These are phyloP conservation scores for Heliconius erato DNA, from an alignment of 2,888 invertebrate genomes.

Conservation along the genomic window DNA sequence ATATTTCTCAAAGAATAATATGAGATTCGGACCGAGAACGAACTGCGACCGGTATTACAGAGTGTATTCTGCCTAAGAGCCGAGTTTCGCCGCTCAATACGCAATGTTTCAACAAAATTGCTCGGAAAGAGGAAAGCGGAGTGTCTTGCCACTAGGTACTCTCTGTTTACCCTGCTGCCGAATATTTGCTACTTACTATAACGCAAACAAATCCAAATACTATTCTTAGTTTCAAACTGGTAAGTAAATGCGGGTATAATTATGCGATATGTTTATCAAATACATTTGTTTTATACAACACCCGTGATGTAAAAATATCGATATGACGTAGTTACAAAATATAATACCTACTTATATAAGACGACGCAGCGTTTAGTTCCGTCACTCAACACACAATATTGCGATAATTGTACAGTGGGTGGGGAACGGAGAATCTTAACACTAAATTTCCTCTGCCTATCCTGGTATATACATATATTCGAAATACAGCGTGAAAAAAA, in stretches of 20 bases:
- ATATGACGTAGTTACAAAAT: not conserved
- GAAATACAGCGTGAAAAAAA: not conserved
- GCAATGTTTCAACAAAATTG: too few species aligned
- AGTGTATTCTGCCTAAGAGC: too few species aligned
- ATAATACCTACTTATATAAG: not conserved
- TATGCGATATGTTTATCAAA: conserved; percentile 24
- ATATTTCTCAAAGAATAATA: too few species aligned
- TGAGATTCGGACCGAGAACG: too few species aligned
- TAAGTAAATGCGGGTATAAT: conserved; percentile 35
- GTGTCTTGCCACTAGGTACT: too few species aligned
- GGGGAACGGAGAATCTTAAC: not conserved
- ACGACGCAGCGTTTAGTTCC: not conserved
- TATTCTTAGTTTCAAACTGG: conserved; percentile 2
- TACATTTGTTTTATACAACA: not conserved
- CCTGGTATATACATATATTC: too few species aligned
- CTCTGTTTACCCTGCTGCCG: too few species aligned
- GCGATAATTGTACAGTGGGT: not conserved
- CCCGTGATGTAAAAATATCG: not conserved
- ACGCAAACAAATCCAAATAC: not conserved
- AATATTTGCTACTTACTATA: not conserved
- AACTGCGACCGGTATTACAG: too few species aligned
- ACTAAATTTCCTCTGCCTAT: not conserved
- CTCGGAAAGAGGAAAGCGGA: too few species aligned
- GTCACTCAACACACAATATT: not conserved
- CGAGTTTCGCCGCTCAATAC: not conserved